A percentile compares a stretch with the other conserved stretches of the same genome.
phyloP scores from a whole-genome alignment of 2,797 vertebrate species.

The Falco berigora region DNA sequence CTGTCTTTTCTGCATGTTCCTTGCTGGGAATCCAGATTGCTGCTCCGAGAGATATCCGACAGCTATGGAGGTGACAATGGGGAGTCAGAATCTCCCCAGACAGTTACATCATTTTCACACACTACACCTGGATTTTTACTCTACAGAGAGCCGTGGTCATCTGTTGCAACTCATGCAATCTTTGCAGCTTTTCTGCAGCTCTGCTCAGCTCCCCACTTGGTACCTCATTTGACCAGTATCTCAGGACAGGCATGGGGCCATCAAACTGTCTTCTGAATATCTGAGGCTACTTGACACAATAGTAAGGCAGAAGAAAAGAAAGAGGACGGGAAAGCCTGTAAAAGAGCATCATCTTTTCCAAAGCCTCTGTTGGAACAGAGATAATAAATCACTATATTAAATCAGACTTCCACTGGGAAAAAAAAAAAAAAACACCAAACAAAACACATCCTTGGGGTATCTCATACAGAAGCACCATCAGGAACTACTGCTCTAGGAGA shows the following conservation, averaged over 20 bases:
- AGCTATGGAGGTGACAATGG: rapidly evolving
- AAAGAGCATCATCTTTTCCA: background rate
- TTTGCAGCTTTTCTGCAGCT: background rate
- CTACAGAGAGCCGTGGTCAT: rapidly evolving
- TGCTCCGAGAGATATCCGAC: rapidly evolving
- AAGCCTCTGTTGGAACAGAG: background rate
- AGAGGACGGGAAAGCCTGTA: background rate
- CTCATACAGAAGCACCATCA: background rate
- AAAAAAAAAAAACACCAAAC: background rate
- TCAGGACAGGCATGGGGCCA: background rate
- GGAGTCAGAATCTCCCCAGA: background rate
- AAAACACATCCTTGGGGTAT: background rate
- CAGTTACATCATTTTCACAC: background rate
- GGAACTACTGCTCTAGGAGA: background rate
- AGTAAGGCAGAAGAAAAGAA: background rate
- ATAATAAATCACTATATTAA: background rate
- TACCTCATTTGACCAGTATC: background rate
- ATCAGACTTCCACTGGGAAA: background rate
- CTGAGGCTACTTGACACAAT: background rate
- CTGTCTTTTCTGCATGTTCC: background rate
- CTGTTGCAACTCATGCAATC: background rate
- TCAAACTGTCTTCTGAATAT: background rate
- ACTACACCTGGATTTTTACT: background rate
- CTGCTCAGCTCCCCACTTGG: background rate
- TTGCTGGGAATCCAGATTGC: background rate